Evolutionary conservation across 2,797 vertebrate genomes (phyloP).

Genomic region (Enteromius mattozi): DNA sequence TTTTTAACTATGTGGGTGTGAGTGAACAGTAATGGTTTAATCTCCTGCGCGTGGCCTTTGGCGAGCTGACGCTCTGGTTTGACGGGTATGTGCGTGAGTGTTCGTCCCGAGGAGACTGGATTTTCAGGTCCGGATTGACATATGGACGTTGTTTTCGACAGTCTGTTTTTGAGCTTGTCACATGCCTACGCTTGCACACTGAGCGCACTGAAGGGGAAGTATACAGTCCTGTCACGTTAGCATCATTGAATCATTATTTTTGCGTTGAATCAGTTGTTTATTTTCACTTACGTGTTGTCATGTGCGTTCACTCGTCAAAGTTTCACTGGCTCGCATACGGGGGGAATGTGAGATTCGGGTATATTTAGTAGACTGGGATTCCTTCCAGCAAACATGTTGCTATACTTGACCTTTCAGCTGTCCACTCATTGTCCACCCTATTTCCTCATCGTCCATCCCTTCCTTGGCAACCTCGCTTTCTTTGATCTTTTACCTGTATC

Average conservation of each 20-base stretch:
- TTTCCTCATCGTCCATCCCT: slow-evolving; percentile 41
- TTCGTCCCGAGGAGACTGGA: slow-evolving; percentile 30
- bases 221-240: slow-evolving; percentile 25
- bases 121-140: slow-evolving; percentile 54
- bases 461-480: not conserved
- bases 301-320: not conserved
- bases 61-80: slow-evolving; percentile 49
- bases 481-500: slow-evolving; percentile 40
- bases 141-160: slow-evolving; percentile 49
- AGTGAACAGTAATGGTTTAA: slow-evolving; percentile 55
- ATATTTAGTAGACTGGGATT: slow-evolving; percentile 79
- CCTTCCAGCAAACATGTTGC: slow-evolving; percentile 76
- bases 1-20: slow-evolving; percentile 35
- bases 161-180: slow-evolving; percentile 39
- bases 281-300: not conserved
- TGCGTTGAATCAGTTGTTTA: slow-evolving; percentile 1
- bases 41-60: slow-evolving; percentile 49
- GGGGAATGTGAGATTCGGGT: slow-evolving; percentile 69
- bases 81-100: slow-evolving; percentile 40
- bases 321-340: slow-evolving; percentile 17
- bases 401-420: slow-evolving; percentile 79
- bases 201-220: slow-evolving; percentile 26
- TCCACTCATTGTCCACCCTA: slow-evolving; percentile 60
- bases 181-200: slow-evolving; percentile 49
- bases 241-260: slow-evolving; percentile 33